These are phyloP conservation scores for Laothoe populi DNA, from an alignment of 2,888 invertebrate species.

Conservation along the genomic window DNA sequence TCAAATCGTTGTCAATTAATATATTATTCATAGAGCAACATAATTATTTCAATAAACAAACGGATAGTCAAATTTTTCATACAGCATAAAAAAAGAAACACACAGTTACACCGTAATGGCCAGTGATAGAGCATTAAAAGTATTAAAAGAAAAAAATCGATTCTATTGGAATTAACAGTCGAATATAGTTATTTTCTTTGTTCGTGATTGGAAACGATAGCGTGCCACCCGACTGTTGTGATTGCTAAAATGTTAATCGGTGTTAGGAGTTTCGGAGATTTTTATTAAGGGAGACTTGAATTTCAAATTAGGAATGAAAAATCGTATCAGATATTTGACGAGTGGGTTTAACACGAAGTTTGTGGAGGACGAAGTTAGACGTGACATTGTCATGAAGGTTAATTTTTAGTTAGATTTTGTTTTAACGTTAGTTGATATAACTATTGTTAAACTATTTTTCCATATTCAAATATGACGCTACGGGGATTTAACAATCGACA, in stretches of 20 bases:
- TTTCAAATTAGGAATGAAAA: conserved; percentile 48
- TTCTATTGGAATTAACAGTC: conserved; percentile 59
- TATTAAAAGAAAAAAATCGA: conserved; percentile 72
- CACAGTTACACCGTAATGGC: conserved; percentile 54
- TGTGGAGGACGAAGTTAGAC: conserved; percentile 3
- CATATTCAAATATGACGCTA: no score
- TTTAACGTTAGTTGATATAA: no score
- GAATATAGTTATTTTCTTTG: conserved; percentile 72
- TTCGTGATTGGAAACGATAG: conserved; percentile 63
- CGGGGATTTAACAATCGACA: no score
- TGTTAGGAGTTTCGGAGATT: conserved; percentile 64
- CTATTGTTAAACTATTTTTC: no score
- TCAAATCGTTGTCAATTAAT: no score
- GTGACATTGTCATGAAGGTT: neutral
- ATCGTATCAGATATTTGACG: conserved; percentile 24
- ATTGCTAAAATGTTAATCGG: conserved; percentile 79
- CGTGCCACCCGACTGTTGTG: conserved; percentile 69
- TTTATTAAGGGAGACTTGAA: conserved; percentile 63
- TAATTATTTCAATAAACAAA: neutral
- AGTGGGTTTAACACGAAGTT: conserved; percentile 15
- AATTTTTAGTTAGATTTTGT: neutral
- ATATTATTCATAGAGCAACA: neutral
- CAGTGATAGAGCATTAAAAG: conserved; percentile 72
- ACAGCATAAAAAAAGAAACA: conserved; percentile 37
- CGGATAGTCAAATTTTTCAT: conserved; percentile 25